These are phyloP conservation scores for Teleogryllus oceanicus DNA, from an alignment of 2,888 invertebrate species.

Conservation along the genomic window DNA sequence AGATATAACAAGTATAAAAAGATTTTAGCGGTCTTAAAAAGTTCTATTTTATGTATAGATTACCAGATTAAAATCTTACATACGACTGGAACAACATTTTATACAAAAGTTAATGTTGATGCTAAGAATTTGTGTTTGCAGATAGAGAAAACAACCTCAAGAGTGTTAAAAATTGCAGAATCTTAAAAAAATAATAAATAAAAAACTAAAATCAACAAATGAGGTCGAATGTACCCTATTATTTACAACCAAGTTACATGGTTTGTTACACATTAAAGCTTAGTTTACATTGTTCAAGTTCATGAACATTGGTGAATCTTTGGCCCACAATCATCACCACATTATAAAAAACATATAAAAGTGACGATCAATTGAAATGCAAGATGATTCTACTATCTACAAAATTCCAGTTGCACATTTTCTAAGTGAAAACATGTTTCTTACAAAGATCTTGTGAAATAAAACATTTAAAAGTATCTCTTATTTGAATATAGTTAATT, in stretches of 20 bases:
- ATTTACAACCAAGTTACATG: background rate
- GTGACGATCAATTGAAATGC: background rate
- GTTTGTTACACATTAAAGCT: background rate
- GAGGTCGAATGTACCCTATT: background rate
- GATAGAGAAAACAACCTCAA: background rate
- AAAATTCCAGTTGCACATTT: background rate
- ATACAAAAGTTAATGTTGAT: background rate
- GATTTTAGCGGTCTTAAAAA: background rate
- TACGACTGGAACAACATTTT: background rate
- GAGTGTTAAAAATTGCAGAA: background rate
- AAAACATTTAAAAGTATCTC: too few species aligned
- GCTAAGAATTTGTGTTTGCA: background rate
- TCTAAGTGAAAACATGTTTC: too few species aligned
- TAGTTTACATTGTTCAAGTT: background rate
- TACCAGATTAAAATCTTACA: slow-evolving; percentile 3
- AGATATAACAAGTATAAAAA: slow-evolving; percentile 5
- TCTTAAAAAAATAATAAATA: background rate
- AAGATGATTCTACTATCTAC: background rate
- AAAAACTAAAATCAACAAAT: background rate
- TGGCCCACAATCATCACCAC: background rate
- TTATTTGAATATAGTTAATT: too few species aligned
- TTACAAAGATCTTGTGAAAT: too few species aligned
- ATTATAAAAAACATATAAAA: background rate
- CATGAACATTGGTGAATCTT: background rate
- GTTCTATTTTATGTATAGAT: background rate